These are phyloP conservation scores for Xestia rhomboidea DNA, from an alignment of 2,888 invertebrate genomes.

Conservation along the genomic window DNA sequence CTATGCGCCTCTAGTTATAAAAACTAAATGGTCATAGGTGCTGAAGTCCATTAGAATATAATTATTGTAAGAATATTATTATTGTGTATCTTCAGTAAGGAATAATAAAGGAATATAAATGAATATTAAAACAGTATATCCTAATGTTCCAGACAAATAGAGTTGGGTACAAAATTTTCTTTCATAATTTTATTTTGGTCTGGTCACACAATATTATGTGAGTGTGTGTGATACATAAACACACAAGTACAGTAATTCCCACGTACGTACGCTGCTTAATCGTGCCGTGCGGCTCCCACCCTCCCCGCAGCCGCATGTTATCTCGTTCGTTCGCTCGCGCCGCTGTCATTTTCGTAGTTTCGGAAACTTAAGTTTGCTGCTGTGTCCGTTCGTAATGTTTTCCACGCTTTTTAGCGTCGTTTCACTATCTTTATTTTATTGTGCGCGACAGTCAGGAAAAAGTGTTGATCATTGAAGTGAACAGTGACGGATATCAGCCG, in stretches of 20 bases:
- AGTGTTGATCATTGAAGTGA: slow-evolving; percentile 59
- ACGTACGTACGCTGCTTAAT: slow-evolving; percentile 21
- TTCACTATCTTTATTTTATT: slow-evolving; percentile 62
- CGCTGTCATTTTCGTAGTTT: slow-evolving; percentile 69
- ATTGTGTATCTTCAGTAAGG: not conserved
- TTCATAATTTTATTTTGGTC: not conserved
- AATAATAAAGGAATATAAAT: no score
- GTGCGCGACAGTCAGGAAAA: slow-evolving; percentile 65
- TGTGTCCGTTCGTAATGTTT: slow-evolving; percentile 73
- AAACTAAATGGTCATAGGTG: slow-evolving; percentile 7
- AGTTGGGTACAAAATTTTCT: not conserved
- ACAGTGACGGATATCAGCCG: slow-evolving; percentile 22
- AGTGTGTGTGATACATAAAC: slow-evolving; percentile 30
- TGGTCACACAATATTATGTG: slow-evolving; percentile 41
- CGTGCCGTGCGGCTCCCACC: slow-evolving; percentile 29
- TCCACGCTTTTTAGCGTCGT: slow-evolving; percentile 68
- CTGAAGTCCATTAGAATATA: not conserved
- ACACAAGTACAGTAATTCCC: slow-evolving; percentile 5
- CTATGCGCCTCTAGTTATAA: not conserved
- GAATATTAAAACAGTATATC: not conserved
- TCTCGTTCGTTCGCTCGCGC: slow-evolving; percentile 47
- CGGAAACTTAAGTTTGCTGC: slow-evolving; percentile 63
- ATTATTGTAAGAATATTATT: no score
- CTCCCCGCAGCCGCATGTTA: slow-evolving; percentile 53
- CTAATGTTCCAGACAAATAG: not conserved